These are phyloP conservation scores for Lepus oiostolus DNA, from an alignment of 2,797 vertebrate species.

Conservation along the genomic window DNA sequence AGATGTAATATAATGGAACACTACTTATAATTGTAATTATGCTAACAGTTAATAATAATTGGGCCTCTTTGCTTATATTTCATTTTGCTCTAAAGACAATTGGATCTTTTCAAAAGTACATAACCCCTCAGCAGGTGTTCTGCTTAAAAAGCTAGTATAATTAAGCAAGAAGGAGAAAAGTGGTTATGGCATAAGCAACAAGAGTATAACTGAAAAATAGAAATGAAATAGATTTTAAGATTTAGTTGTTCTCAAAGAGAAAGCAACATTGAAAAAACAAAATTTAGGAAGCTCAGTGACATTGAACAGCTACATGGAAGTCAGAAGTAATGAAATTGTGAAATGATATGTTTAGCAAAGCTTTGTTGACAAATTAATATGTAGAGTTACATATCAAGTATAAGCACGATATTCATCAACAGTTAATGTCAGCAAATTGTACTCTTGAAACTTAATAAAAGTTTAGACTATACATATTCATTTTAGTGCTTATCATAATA, in stretches of 20 bases:
- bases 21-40: conserved; percentile 90
- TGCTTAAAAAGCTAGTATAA: conserved; percentile 82
- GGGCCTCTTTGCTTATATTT: conserved; percentile 84
- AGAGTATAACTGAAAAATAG: conserved; percentile 75
- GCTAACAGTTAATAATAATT: conserved; percentile 90
- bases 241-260: conserved; percentile 49
- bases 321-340: conserved; percentile 73
- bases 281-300: conserved; percentile 63
- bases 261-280: conserved; percentile 78
- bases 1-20: conserved; percentile 89
- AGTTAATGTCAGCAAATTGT: not conserved
- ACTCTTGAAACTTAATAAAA: conserved; percentile 43
- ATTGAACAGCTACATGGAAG: conserved; percentile 69
- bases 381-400: conserved; percentile 53
- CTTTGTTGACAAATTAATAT: conserved; percentile 57
- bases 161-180: conserved; percentile 81
- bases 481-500: not conserved
- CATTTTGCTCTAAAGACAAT: conserved; percentile 86
- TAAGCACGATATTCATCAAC: conserved; percentile 51
- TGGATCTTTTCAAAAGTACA: conserved; percentile 85
- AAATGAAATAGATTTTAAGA: conserved; percentile 24
- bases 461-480: not conserved
- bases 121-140: conserved; percentile 85
- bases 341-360: conserved; percentile 54
- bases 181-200: conserved; percentile 77